Percentiles rank a stretch among this genome's conserved stretches.
phyloP scores from a whole-genome alignment of 2,888 invertebrate species.

The Brenthis daphne region DNA sequence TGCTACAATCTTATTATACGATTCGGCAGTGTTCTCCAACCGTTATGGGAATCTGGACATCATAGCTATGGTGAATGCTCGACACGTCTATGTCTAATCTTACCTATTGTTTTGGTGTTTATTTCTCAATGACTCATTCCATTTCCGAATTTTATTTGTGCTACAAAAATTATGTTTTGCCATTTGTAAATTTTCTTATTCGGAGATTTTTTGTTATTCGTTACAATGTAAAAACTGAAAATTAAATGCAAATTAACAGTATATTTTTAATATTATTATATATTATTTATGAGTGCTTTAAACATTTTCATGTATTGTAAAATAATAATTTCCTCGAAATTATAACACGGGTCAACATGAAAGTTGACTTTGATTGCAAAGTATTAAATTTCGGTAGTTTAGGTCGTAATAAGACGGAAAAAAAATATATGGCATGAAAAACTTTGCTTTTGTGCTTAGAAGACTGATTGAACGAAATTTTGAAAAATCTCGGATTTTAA shows the following conservation, averaged over 20 bases:
- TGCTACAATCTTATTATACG: slow-evolving; percentile 58
- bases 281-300: no score
- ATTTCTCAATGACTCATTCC: slow-evolving; percentile 44
- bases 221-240: no score
- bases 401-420: no score
- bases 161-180: background rate
- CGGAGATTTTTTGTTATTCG: no score
- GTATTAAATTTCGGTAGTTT: no score
- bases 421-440: no score
- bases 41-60: slow-evolving; percentile 65
- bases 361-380: no score
- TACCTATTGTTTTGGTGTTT: slow-evolving; percentile 54
- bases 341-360: no score
- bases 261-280: background rate
- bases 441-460: no score
- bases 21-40: slow-evolving; percentile 64
- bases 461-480: no score
- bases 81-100: slow-evolving; percentile 60
- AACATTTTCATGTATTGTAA: background rate
- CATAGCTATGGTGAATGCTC: slow-evolving; percentile 49
- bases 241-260: background rate
- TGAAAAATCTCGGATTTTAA: no score
- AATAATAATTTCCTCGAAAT: background rate
- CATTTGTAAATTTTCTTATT: background rate
- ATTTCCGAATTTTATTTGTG: slow-evolving; percentile 10